Evolutionary conservation across 1,140 invertebrate species (phyloP).

Genomic region (Goniozus legneri): DNA sequence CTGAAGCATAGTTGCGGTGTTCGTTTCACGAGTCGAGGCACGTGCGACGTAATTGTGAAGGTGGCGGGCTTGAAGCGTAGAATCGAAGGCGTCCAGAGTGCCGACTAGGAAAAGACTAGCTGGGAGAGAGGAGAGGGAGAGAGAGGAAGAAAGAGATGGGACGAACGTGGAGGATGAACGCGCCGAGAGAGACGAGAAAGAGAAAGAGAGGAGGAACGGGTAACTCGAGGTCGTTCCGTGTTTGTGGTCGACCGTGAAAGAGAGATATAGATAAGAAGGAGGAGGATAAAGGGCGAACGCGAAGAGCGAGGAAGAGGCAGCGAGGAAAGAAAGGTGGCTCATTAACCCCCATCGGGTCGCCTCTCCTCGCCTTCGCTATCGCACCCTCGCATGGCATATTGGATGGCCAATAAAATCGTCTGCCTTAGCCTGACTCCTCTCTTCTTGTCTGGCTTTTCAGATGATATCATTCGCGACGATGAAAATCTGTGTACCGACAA

Average conservation of each 20-base stretch:
- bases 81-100: conserved; percentile 15
- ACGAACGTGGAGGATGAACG: conserved; percentile 5
- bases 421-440: too few species aligned
- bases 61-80: conserved; percentile 31
- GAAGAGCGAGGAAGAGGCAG: conserved; percentile 8
- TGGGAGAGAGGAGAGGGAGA: conserved; percentile 16
- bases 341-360: conserved; percentile 30
- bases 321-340: conserved; percentile 23
- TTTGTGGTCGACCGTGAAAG: too few species aligned
- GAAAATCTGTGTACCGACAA: too few species aligned
- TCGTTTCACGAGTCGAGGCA: conserved; percentile 48
- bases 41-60: conserved; percentile 52
- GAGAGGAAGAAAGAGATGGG: too few species aligned
- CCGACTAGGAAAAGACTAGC: conserved; percentile 15
- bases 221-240: conserved; percentile 29
- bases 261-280: too few species aligned
- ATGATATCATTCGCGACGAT: too few species aligned
- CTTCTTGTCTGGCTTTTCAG: too few species aligned
- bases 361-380: conserved; percentile 10
- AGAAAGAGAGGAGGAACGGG: conserved; percentile 10
- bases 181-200: conserved; percentile 10
- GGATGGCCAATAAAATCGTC: conserved; percentile 47
- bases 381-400: conserved; percentile 40
- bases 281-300: conserved; percentile 4
- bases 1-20: conserved; percentile 35